Evolutionary conservation across 2,888 invertebrate genomes (phyloP).

Genomic region (Tolmerus cingulatus): DNA sequence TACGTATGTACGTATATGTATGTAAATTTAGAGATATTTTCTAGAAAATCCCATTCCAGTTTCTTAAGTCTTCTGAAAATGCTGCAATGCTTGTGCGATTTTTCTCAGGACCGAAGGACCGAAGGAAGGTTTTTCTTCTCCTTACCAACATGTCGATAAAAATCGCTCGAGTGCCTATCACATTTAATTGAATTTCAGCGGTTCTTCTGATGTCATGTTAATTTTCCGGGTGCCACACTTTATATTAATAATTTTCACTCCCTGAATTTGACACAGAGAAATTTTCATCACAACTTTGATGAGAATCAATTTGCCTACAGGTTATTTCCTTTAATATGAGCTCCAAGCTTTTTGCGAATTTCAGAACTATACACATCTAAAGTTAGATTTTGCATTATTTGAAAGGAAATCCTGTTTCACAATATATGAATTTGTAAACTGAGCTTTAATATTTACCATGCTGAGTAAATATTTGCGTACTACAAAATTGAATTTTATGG

Average conservation of each 20-base stretch:
- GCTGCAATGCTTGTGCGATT: background rate
- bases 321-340: background rate
- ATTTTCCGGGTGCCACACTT: background rate
- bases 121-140: background rate
- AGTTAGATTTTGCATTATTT: background rate
- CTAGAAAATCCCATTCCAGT: background rate
- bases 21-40: too few species aligned
- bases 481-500: background rate
- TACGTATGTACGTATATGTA: too few species aligned
- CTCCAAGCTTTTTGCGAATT: background rate
- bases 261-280: background rate
- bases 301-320: background rate
- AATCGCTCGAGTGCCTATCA: background rate
- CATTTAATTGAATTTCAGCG: background rate
- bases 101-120: background rate
- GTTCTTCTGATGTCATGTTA: background rate
- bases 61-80: background rate
- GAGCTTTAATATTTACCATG: background rate
- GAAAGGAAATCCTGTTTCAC: background rate
- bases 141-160: background rate
- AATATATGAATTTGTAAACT: background rate
- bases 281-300: background rate
- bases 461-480: background rate
- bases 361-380: background rate
- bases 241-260: background rate